Conservation (phyloP, 2,888 invertebrate genomes). For the Ochropacha duplaris region DNA sequence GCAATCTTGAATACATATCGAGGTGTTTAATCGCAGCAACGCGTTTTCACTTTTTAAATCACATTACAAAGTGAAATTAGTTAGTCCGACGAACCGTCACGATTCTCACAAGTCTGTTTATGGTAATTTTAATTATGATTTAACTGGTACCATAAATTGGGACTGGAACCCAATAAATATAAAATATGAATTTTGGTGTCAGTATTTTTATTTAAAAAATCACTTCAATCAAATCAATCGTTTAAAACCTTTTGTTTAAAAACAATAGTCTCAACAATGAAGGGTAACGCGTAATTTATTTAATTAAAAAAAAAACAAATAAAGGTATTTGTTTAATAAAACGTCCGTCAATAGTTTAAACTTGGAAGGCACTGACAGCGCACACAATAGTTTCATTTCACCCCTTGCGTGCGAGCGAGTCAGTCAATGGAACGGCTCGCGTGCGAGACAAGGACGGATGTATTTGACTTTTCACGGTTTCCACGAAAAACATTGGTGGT, state of each 20-base stretch:
- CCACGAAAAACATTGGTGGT: constrained; percentile 59
- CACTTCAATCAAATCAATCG: not conserved
- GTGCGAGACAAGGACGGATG: constrained; percentile 49
- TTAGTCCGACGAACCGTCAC: constrained; percentile 43
- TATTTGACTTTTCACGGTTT: constrained; percentile 59
- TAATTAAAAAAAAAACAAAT: constrained; percentile 27
- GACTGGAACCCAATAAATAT: not conserved
- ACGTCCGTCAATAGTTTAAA: constrained; percentile 73
- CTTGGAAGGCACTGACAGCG: constrained; percentile 71
- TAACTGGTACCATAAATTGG: not conserved
- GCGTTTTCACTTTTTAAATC: constrained; percentile 35
- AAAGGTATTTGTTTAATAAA: constrained; percentile 47
- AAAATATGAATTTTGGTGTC: not conserved
- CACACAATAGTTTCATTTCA: constrained; percentile 46
- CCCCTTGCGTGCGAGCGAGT: constrained; percentile 63
- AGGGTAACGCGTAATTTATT: constrained; percentile 25
- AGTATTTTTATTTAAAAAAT: not conserved
- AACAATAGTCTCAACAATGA: constrained; percentile 18
- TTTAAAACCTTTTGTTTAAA: constrained; percentile 21
- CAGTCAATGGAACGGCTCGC: constrained; percentile 33
- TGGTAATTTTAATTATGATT: constrained; percentile 19
- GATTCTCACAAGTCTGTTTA: constrained; percentile 13
- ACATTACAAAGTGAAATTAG: constrained; percentile 48
- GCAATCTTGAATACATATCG: constrained; percentile 7
- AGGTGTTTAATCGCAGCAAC: constrained; percentile 17